Percentiles rank a stretch among this genome's conserved stretches.
phyloP scores from a whole-genome alignment of 2,797 vertebrate species.

The Zenarchopterus dispar region DNA sequence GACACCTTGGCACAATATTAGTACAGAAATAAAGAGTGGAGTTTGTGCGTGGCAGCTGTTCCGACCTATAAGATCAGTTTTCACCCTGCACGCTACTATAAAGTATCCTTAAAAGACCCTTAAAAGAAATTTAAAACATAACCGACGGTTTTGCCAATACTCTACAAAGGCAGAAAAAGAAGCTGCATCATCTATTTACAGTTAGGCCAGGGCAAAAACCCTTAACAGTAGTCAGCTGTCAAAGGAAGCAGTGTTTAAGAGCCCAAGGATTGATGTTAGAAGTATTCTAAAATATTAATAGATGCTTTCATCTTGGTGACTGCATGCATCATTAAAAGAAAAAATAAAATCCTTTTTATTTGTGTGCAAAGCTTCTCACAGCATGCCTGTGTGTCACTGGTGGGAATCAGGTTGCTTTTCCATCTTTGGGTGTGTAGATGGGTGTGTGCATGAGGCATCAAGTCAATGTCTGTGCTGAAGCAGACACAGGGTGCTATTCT shows the following conservation, averaged over 20 bases:
- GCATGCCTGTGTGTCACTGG: neutral
- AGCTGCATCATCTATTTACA: slow-evolving; percentile 44
- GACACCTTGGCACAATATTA: slow-evolving; percentile 38
- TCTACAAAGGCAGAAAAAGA: slow-evolving; percentile 56
- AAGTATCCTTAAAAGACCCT: slow-evolving; percentile 23
- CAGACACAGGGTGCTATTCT: slow-evolving; percentile 39
- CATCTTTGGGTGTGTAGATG: slow-evolving; percentile 17
- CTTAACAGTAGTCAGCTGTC: slow-evolving; percentile 33
- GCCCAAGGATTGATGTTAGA: slow-evolving; percentile 14
- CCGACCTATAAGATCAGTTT: slow-evolving; percentile 55
- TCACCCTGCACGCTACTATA: slow-evolving; percentile 54
- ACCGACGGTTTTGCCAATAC: slow-evolving; percentile 72
- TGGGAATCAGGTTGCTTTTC: neutral
- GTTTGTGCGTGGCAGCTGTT: slow-evolving; percentile 15
- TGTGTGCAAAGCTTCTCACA: neutral
- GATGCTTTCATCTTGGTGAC: slow-evolving; percentile 26
- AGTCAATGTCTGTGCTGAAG: slow-evolving; percentile 42
- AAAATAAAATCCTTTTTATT: slow-evolving; percentile 11
- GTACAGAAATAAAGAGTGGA: neutral
- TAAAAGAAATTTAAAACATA: slow-evolving; percentile 41
- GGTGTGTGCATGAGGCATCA: slow-evolving; percentile 15
- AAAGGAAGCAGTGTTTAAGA: slow-evolving; percentile 16
- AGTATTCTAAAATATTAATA: slow-evolving; percentile 37
- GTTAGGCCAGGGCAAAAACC: slow-evolving; percentile 31
- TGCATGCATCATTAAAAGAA: slow-evolving; percentile 5